These are phyloP conservation scores for Sylvilagus bachmani DNA, from an alignment of 2,113 vertebrate species.

Conservation along the genomic window DNA sequence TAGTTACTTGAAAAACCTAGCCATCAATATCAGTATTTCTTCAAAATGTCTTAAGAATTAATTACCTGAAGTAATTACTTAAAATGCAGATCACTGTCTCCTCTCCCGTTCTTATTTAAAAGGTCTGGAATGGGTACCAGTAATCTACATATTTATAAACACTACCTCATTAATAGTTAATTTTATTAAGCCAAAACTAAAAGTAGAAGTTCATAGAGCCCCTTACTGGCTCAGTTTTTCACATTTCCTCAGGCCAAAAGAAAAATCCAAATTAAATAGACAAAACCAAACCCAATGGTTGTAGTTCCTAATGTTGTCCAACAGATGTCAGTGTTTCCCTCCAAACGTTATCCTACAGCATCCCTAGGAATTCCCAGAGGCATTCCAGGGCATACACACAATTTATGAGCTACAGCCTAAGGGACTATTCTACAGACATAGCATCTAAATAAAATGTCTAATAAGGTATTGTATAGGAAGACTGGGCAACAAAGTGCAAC, in stretches of 20 bases:
- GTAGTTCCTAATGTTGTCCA: slow-evolving; percentile 49
- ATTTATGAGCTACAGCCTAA: not conserved
- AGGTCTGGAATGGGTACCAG: not conserved
- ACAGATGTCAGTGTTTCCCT: slow-evolving; percentile 71
- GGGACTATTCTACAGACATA: not conserved
- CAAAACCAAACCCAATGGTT: not conserved
- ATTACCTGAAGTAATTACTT: not conserved
- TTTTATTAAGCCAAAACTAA: slow-evolving; percentile 40
- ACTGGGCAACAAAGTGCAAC: not conserved
- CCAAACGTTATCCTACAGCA: slow-evolving; percentile 35
- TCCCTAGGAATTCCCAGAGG: not conserved
- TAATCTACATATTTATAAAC: slow-evolving; percentile 6
- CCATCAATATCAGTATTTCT: not conserved
- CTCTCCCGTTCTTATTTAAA: slow-evolving; percentile 24
- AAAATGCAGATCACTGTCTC: not conserved
- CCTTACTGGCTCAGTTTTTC: not conserved
- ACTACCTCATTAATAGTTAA: slow-evolving; percentile 19
- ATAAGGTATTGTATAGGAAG: slow-evolving; percentile 7
- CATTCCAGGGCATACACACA: not conserved
- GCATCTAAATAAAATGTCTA: slow-evolving; percentile 39
- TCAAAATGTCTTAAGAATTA: slow-evolving; percentile 28
- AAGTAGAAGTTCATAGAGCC: not conserved
- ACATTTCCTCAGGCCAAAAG: slow-evolving; percentile 9
- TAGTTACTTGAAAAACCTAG: not conserved
- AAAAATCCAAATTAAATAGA: not conserved